Conservation (phyloP, 2,113 vertebrate genomes). For the Zosterops japonicus region DNA sequence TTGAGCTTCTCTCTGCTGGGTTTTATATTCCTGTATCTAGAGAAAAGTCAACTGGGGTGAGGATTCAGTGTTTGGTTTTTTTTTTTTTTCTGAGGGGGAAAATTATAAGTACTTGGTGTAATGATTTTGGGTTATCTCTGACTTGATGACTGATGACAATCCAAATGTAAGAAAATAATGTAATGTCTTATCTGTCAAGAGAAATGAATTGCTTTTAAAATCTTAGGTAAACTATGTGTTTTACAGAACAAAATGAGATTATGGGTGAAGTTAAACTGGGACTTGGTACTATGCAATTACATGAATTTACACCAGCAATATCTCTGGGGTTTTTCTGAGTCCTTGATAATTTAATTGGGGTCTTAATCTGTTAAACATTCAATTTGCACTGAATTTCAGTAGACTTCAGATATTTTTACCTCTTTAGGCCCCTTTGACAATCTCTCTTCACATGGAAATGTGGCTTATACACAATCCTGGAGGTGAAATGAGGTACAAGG, state of each 20-base stretch:
- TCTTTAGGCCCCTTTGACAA: neutral
- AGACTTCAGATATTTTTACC: neutral
- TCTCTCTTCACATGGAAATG: neutral
- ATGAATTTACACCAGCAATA: neutral
- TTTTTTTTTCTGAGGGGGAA: neutral
- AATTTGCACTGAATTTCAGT: neutral
- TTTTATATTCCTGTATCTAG: neutral
- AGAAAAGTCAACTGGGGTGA: neutral
- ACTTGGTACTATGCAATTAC: neutral
- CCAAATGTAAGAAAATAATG: slow-evolving; percentile 41
- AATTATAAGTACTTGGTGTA: neutral
- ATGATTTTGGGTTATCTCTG: slow-evolving; percentile 5
- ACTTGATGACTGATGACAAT: slow-evolving; percentile 32
- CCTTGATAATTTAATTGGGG: neutral
- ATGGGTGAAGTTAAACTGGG: neutral
- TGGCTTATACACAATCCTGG: neutral
- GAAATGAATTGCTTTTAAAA: slow-evolving; percentile 5
- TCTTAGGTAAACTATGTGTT: slow-evolving; percentile 15
- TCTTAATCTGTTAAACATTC: neutral
- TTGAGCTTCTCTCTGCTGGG: neutral
- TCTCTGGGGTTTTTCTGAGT: neutral
- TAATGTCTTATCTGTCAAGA: neutral
- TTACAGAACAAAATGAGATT: neutral
- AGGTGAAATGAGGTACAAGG: neutral
- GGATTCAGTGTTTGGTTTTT: neutral